Evolutionary conservation across 2,797 vertebrate genomes (phyloP).

Genomic region (Periophthalmus magnuspinnatus): DNA sequence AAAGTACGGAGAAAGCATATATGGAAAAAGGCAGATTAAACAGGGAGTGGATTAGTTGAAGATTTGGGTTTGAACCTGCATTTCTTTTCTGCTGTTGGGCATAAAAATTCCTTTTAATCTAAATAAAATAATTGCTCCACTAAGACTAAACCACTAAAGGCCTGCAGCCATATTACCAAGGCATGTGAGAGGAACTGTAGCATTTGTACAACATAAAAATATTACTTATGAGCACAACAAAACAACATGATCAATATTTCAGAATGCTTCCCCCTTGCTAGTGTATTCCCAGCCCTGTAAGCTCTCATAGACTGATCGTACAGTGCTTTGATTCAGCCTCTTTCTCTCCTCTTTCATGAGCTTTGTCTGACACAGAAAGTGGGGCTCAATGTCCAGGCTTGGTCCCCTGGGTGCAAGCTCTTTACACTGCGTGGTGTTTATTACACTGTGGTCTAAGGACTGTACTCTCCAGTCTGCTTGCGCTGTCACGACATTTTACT

Average conservation of each 20-base stretch:
- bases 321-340: background rate
- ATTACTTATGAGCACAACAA: background rate
- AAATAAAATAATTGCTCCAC: no score
- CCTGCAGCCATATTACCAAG: background rate
- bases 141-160: no score
- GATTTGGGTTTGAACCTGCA: no score
- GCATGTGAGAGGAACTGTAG: background rate
- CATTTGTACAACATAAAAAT: background rate
- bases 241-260: background rate
- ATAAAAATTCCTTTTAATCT: no score
- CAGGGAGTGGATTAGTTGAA: no score
- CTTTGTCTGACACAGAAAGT: constrained; percentile 6
- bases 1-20: no score
- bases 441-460: constrained; percentile 7
- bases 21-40: no score
- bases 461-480: background rate
- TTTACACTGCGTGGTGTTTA: constrained; percentile 1
- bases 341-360: constrained; percentile 2
- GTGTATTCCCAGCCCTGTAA: background rate
- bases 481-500: background rate
- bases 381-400: constrained; percentile 6
- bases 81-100: no score
- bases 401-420: background rate
- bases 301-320: background rate
- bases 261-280: background rate